Evolutionary conservation across 2,888 invertebrate species (phyloP), one percentile per base, ranked within the genome.

Genomic region (Phymatocera aterrima): DNA sequence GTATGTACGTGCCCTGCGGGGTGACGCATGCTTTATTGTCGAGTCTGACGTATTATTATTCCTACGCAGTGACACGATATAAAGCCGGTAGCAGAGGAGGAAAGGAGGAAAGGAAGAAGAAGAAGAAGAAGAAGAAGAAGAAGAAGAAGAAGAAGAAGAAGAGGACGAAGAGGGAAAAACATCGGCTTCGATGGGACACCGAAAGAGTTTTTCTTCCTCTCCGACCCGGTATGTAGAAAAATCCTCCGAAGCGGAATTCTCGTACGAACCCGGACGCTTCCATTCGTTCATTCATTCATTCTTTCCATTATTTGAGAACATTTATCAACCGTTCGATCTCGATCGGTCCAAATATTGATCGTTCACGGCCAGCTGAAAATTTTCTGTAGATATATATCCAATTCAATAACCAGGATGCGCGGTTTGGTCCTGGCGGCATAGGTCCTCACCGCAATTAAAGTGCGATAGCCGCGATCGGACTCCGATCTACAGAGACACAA

Each of bases 241-340:
- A 79, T 79, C 74, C 78, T 78, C 65, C 78, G 79, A 84, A 85
- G n/a, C n/a, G 85, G 12, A 64, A 64, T 21, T 64, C 37, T n/a
- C n/a, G n/a, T n/a, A n/a, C n/a, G n/a, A n/a, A n/a, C n/a, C n/a
- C n/a, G n/a, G 81, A 77, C 80, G 81, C 68, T 46, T 70, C 57
- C 77, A 60, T 60, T 78, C 79, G 51, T 51, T 79, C 77, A n/a
- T n/a, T n/a, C n/a, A n/a, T n/a, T n/a, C n/a, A n/a, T n/a, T n/a
- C n/a, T n/a, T n/a, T n/a, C n/a, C n/a, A n/a, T n/a, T 85, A 83
- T 87, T 87, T 87, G 85, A 83, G 87, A 88, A 88, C 86, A 87
- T 86, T 85, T 86, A 86, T 82, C 82, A 75, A 72, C 75, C 72
- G 82, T 83, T 77, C 77, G 80, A 81, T 82, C 79, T 80, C 74